phyloP scores from a whole-genome alignment of 2,797 vertebrate genomes.

The Pristis pectinata region DNA sequence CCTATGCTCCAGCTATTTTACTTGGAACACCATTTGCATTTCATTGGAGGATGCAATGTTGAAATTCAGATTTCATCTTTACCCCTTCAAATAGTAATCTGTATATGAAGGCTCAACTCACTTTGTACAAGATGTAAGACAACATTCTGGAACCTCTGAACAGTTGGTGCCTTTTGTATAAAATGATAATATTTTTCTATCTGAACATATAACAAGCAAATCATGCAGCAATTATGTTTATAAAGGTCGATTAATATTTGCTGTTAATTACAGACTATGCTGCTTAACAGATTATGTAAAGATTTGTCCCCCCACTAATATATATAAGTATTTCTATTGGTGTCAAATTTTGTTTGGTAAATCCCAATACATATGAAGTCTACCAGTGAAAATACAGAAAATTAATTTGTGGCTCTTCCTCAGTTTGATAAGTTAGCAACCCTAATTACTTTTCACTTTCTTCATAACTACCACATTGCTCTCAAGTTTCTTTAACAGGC shows the following conservation, averaged over 20 bases:
- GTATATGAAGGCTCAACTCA: neutral
- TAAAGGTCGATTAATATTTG: neutral
- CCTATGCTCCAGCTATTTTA: no score
- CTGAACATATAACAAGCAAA: neutral
- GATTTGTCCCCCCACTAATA: neutral
- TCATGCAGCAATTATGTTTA: neutral
- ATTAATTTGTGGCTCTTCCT: neutral
- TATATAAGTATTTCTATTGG: neutral
- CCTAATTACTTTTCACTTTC: neutral
- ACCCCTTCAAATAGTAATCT: neutral
- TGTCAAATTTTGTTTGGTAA: neutral
- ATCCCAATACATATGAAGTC: neutral
- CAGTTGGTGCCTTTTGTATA: neutral
- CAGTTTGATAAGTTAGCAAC: neutral
- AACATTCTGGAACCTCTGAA: neutral
- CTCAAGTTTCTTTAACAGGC: neutral
- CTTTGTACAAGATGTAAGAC: neutral
- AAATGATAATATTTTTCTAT: neutral
- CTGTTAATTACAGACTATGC: neutral
- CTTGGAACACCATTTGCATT: no score
- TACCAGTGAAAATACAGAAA: neutral
- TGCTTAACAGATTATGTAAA: neutral
- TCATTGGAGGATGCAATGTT: no score
- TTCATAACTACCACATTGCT: neutral
- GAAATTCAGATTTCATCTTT: neutral